These are phyloP conservation scores for Zaprionus bogoriensis DNA, from an alignment of 2,888 invertebrate genomes.

Conservation along the genomic window DNA sequence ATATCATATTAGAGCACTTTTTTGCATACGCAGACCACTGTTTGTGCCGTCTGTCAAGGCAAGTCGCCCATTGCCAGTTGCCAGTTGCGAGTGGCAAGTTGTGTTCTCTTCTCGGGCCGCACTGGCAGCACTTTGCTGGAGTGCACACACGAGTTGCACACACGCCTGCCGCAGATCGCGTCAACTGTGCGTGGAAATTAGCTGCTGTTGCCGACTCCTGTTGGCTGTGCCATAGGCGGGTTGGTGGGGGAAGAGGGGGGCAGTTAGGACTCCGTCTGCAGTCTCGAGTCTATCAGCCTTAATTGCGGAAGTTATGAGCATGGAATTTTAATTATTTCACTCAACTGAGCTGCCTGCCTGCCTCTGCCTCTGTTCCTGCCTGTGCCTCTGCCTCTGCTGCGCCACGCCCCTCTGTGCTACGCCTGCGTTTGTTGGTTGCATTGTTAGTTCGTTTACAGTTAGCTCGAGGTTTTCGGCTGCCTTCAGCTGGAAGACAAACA, in stretches of 20 bases:
- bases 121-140: slow-evolving; percentile 28
- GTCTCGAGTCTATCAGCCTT: slow-evolving; percentile 52
- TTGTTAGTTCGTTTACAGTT: slow-evolving; percentile 69
- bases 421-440: slow-evolving; percentile 20
- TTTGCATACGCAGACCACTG: not conserved
- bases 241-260: not conserved
- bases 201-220: slow-evolving; percentile 65
- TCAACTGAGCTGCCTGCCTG: slow-evolving; percentile 39
- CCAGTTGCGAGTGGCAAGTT: slow-evolving; percentile 48
- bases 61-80: not conserved
- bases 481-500: slow-evolving; percentile 59
- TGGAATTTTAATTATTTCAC: slow-evolving; percentile 79
- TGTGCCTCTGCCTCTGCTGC: not conserved
- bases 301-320: slow-evolving; percentile 79
- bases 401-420: not conserved
- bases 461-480: slow-evolving; percentile 35
- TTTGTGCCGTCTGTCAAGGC: slow-evolving; percentile 14
- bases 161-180: slow-evolving; percentile 43
- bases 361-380: slow-evolving; percentile 2
- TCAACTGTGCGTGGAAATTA: slow-evolving; percentile 78
- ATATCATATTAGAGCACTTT: not conserved
- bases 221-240: slow-evolving; percentile 8
- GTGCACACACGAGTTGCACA: slow-evolving; percentile 39
- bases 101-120: slow-evolving; percentile 24
- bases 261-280: slow-evolving; percentile 43